Base-by-base conservation (phyloP, 2,888 invertebrate species). In the Philonicus albiceps region DNA sequence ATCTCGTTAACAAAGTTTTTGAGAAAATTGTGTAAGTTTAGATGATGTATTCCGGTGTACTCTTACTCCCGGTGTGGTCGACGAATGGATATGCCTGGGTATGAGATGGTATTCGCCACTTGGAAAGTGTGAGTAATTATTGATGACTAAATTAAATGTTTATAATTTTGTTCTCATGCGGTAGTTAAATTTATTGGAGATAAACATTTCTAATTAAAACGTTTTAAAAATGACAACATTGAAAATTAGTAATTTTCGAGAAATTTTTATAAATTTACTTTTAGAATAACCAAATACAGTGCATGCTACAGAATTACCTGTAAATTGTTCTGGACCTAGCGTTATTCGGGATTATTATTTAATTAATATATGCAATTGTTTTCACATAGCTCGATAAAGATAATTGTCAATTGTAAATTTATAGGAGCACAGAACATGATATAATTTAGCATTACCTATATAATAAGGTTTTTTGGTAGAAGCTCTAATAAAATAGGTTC, bases 1-100 rank as follows among this genome's bases (percentile, higher is more conserved):
- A 87, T 87, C 86, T 87, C 43, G 86, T 87, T 87, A 64, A 74
- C 74, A 74, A 53, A 87, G 86, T 86, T 87, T 75, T 83, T 22
- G 86, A 75, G 75, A 37, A 85, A 81, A 83, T 49, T 87, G 75
- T 86, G 55, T 43, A 11, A 49, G 53, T 19, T 16, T 3, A 80
- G 53, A 80, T 49, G 49, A 31, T 80, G 30, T 80, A 53, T 53
- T 53, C 13, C 49, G 49, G 80, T 53, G 30, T 27, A 78, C 31
- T 78, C 19, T 37, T 19, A 8, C 22, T 8, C 40, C 16, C 0
- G 43, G 16, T 37, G 74, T n/a, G 37, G 74, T 74, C 13, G 19
- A 74, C 7, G 16, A 13, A 74, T 19, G 16, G 74, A n/a, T 34
- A n/a, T 30, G 6, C n/a, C 34, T 74, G 31, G 31, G 27, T 34